phyloP scores from a whole-genome alignment of 2,113 vertebrate genomes.

The Anseranas semipalmata region DNA sequence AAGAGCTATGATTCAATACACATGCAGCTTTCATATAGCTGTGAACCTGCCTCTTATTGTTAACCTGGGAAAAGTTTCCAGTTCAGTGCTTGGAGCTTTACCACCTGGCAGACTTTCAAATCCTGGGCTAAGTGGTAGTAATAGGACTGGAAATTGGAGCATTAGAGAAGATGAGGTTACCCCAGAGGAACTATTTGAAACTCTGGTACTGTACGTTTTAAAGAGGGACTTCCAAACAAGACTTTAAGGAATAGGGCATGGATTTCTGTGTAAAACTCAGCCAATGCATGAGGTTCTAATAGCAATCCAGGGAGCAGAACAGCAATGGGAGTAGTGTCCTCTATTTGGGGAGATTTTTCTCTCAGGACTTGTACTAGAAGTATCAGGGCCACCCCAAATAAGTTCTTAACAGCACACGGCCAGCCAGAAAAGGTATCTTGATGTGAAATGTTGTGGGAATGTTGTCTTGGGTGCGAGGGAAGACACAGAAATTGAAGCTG shows the following conservation, averaged over 20 bases:
- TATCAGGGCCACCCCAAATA: neutral
- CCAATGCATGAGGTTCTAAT: accelerated
- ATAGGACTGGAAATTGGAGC: neutral
- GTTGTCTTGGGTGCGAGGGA: neutral
- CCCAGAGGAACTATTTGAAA: neutral
- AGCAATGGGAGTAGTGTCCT: neutral
- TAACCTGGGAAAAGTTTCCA: neutral
- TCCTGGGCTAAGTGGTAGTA: neutral
- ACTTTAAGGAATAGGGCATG: neutral
- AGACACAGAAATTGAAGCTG: neutral
- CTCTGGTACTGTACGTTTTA: neutral
- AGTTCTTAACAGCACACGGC: neutral
- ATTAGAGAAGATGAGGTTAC: neutral
- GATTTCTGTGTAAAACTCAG: neutral
- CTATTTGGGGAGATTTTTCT: neutral
- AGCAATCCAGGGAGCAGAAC: neutral
- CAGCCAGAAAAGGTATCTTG: neutral
- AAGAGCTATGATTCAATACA: accelerated
- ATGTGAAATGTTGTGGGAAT: neutral
- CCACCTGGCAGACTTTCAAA: neutral
- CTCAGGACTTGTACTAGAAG: neutral
- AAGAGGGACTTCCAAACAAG: neutral
- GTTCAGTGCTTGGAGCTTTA: neutral
- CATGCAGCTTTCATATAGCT: neutral
- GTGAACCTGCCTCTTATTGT: neutral